Percentiles rank a stretch among this genome's conserved stretches.
These are phyloP conservation scores for Pherbina coryleti DNA, from an alignment of 2,888 invertebrate genomes.

Conservation along the genomic window DNA sequence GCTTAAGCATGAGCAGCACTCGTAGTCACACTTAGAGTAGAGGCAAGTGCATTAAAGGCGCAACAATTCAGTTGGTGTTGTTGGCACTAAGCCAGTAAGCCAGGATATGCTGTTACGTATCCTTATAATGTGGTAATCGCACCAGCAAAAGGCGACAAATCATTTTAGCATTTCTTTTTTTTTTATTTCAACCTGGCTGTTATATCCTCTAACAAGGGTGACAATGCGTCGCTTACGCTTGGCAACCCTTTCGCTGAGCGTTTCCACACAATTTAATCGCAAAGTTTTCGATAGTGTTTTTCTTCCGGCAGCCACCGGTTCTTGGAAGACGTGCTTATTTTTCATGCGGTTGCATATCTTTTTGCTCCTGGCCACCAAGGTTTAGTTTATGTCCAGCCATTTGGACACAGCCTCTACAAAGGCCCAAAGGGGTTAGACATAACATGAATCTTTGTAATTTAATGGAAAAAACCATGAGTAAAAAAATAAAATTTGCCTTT, in stretches of 20 bases:
- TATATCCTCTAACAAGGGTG: constrained; percentile 29
- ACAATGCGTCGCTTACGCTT: constrained; percentile 35
- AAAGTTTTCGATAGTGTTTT: constrained; percentile 12
- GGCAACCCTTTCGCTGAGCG: constrained; percentile 24
- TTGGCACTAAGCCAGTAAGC: constrained; percentile 56
- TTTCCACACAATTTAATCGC: constrained; percentile 22
- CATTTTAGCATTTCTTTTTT: constrained; percentile 56
- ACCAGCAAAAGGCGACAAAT: constrained; percentile 68
- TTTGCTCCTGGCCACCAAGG: background rate
- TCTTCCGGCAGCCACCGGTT: background rate
- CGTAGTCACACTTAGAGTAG: background rate
- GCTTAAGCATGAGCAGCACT: constrained; percentile 35
- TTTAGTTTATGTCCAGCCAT: constrained; percentile 30
- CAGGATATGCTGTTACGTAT: constrained; percentile 29
- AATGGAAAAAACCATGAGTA: constrained; percentile 44
- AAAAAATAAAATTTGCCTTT: constrained; percentile 63
- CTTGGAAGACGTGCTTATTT: background rate
- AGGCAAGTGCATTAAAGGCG: constrained; percentile 6
- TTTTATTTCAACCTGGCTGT: background rate
- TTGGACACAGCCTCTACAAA: background rate
- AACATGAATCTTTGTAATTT: constrained; percentile 47
- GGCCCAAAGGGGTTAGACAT: background rate
- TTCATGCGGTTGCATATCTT: background rate
- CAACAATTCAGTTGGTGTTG: constrained; percentile 26
- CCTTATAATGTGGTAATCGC: constrained; percentile 68